These are phyloP conservation scores for Orthosia incerta DNA, from an alignment of 2,888 invertebrate species.

Conservation along the genomic window DNA sequence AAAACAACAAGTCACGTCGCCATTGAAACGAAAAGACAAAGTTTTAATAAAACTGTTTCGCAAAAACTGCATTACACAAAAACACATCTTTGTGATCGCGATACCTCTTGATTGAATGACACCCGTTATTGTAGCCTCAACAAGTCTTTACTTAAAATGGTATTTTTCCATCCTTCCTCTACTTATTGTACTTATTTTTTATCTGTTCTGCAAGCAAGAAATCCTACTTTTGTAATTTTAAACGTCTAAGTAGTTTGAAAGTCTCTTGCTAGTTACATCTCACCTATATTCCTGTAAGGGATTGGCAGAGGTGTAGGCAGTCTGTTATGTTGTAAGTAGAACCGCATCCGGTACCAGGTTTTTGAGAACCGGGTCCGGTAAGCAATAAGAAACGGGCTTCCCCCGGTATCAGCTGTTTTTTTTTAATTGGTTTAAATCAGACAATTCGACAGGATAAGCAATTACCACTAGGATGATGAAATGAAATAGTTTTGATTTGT, in stretches of 20 bases:
- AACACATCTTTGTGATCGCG: slow-evolving; percentile 42
- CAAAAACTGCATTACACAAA: slow-evolving; percentile 59
- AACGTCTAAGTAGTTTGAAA: background rate
- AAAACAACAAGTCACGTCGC: slow-evolving; percentile 35
- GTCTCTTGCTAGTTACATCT: background rate
- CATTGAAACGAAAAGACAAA: slow-evolving; percentile 53
- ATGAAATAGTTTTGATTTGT: too few species aligned
- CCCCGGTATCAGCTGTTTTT: too few species aligned
- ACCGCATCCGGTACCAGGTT: too few species aligned
- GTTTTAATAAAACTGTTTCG: slow-evolving; percentile 55
- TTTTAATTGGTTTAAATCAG: too few species aligned
- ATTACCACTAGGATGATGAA: too few species aligned
- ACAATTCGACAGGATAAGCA: too few species aligned
- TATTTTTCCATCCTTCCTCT: slow-evolving; percentile 45
- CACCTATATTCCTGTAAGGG: background rate
- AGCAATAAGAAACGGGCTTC: too few species aligned
- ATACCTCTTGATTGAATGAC: slow-evolving; percentile 54
- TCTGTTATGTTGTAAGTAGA: background rate
- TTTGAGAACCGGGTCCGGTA: too few species aligned
- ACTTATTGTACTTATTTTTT: slow-evolving; percentile 11
- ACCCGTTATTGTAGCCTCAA: slow-evolving; percentile 32
- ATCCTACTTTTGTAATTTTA: slow-evolving; percentile 15
- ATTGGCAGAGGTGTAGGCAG: background rate
- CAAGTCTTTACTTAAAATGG: slow-evolving; percentile 40
- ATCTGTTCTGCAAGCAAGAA: slow-evolving; percentile 18